Percentiles rank a stretch among this genome's conserved stretches.
phyloP scores from a whole-genome alignment of 2,888 invertebrate species.

The Rosalia funebris region DNA sequence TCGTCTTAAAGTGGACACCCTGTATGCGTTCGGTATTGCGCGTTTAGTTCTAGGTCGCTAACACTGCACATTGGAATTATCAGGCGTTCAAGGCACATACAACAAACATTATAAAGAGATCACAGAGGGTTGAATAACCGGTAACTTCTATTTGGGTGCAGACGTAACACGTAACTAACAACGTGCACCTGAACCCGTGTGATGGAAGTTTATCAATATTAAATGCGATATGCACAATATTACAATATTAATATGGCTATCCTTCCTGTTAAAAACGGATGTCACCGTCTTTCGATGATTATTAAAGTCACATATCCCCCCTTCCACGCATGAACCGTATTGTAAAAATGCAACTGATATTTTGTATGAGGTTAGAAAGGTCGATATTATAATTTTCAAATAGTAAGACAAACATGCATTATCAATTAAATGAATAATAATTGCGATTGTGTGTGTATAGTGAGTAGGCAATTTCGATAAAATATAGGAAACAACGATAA shows the following conservation, averaged over 20 bases:
- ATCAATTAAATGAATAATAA: neutral
- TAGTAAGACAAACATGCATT: neutral
- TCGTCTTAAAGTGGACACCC: no score
- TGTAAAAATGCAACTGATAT: slow-evolving; percentile 3
- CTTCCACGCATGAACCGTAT: neutral
- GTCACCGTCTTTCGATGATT: neutral
- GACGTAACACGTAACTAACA: neutral
- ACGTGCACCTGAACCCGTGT: slow-evolving; percentile 2
- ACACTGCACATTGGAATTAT: no score
- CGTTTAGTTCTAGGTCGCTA: no score
- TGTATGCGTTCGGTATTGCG: no score
- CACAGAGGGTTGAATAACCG: neutral
- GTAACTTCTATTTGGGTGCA: neutral
- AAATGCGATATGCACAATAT: slow-evolving; percentile 7
- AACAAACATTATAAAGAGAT: neutral
- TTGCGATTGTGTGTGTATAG: neutral
- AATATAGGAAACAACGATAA: no score
- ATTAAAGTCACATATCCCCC: neutral
- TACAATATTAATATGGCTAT: slow-evolving; percentile 13
- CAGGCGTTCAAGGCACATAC: no score
- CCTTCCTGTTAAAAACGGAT: slow-evolving; percentile 18
- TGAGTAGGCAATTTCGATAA: neutral
- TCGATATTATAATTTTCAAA: neutral
- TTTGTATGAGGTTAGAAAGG: neutral
- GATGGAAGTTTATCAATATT: neutral